These are phyloP conservation scores for Yponomeuta evonymella DNA, from an alignment of 2,888 invertebrate genomes.

Conservation along the genomic window DNA sequence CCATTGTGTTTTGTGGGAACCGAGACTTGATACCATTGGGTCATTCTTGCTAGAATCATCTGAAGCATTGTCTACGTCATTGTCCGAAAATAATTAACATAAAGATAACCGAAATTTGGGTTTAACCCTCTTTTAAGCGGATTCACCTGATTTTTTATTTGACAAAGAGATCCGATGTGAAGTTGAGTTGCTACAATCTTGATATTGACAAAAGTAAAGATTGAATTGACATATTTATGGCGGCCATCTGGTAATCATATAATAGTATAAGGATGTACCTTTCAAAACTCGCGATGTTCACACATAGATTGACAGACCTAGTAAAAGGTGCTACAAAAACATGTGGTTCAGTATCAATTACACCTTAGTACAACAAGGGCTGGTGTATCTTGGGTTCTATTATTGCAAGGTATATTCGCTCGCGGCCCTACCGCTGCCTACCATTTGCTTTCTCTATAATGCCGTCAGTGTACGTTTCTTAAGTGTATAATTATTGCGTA, in stretches of 20 bases:
- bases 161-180: not conserved
- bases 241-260: not conserved
- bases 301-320: no score
- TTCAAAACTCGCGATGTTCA: no score
- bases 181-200: not conserved
- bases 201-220: not conserved
- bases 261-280: no score
- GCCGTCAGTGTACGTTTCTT: constrained; percentile 31
- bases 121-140: not conserved
- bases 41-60: constrained; percentile 30
- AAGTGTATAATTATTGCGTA: constrained; percentile 42
- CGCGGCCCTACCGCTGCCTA: constrained; percentile 24
- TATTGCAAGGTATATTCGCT: constrained; percentile 20
- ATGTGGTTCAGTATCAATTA: constrained; percentile 1
- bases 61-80: constrained; percentile 26
- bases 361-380: constrained; percentile 8
- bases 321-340: not conserved
- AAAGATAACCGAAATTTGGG: not conserved
- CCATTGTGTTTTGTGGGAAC: constrained; percentile 70
- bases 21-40: constrained; percentile 45
- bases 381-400: constrained; percentile 15
- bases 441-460: constrained; percentile 36
- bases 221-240: not conserved
- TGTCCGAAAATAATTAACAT: constrained; percentile 1
- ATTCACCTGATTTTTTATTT: not conserved